Evolutionary conservation across 2,888 invertebrate species (phyloP).

Genomic region (Lobophora halterata): DNA sequence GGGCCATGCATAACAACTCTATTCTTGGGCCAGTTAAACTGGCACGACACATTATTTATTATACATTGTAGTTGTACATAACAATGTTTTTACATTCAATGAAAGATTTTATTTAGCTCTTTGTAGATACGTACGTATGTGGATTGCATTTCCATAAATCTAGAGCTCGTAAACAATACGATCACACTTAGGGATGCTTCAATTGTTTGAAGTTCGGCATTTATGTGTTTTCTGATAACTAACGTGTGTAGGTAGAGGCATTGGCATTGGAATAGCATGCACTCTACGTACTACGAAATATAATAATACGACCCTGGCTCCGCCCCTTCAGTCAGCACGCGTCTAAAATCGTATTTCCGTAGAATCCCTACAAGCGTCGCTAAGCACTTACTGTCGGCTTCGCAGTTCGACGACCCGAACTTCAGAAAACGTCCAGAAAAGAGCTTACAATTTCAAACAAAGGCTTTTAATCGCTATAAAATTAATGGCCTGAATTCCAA

Average conservation of each 20-base stretch:
- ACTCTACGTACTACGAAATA: conserved; percentile 30
- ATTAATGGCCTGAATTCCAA: conserved; percentile 18
- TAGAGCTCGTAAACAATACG: conserved; percentile 51
- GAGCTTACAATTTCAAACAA: conserved; percentile 55
- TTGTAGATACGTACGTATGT: conserved; percentile 23
- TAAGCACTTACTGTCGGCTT: conserved; percentile 76
- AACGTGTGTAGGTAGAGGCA: conserved; percentile 30
- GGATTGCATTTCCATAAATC: conserved; percentile 45
- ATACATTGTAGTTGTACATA: conserved; percentile 26
- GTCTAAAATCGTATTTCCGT: conserved; percentile 80
- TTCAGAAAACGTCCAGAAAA: conserved; percentile 62
- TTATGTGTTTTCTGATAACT: conserved; percentile 32
- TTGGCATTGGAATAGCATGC: conserved; percentile 45
- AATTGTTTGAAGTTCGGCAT: conserved; percentile 41
- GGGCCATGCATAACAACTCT: conserved; percentile 63
- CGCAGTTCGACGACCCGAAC: conserved; percentile 73
- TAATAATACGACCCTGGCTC: conserved; percentile 41
- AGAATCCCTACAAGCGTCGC: conserved; percentile 79
- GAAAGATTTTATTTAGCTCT: conserved; percentile 28
- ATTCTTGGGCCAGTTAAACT: conserved; percentile 58
- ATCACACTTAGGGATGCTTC: conserved; percentile 40
- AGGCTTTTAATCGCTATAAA: conserved; percentile 41
- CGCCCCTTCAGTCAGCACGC: conserved; percentile 53
- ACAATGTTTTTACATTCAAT: conserved; percentile 40
- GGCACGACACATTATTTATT: conserved; percentile 59